These are phyloP conservation scores for Bolinopsis microptera DNA, from an alignment of 37 sponge, comb jelly and placozoan species.

Conservation along the genomic window DNA sequence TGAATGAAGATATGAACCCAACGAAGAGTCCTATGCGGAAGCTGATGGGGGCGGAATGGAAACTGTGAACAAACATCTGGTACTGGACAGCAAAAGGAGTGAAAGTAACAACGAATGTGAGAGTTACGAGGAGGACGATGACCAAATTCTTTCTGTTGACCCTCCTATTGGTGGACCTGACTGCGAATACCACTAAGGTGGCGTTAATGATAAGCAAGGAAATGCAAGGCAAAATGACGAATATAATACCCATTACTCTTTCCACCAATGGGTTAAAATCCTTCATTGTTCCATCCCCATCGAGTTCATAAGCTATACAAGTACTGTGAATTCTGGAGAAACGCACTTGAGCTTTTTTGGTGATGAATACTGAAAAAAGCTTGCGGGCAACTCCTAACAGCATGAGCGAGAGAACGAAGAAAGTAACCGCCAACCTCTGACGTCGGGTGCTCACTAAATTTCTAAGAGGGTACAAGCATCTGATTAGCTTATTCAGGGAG, in stretches of 20 bases:
- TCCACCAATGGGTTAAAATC: background rate
- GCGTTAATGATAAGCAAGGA: background rate
- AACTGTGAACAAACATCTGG: background rate
- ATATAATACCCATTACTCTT: background rate
- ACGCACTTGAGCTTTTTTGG: background rate
- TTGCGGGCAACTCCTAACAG: background rate
- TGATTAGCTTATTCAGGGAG: background rate
- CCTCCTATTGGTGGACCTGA: background rate
- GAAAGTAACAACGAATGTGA: background rate
- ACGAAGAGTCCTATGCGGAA: background rate
- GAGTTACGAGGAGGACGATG: slow-evolving; percentile 6
- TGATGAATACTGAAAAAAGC: background rate
- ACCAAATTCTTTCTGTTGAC: slow-evolving; percentile 5
- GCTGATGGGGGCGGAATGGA: background rate
- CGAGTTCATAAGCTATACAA: background rate
- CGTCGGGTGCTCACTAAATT: background rate
- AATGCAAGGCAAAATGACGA: background rate
- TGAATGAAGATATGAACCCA: background rate
- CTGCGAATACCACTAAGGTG: background rate
- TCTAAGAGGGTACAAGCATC: slow-evolving; percentile 15
- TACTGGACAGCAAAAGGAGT: background rate
- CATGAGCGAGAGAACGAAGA: background rate
- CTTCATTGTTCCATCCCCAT: background rate
- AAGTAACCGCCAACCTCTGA: background rate
- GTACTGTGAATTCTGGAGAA: background rate